Evolutionary conservation across 2,888 invertebrate species (phyloP), one percentile per base, ranked within the genome.

Genomic region (Anthophora plumipes): DNA sequence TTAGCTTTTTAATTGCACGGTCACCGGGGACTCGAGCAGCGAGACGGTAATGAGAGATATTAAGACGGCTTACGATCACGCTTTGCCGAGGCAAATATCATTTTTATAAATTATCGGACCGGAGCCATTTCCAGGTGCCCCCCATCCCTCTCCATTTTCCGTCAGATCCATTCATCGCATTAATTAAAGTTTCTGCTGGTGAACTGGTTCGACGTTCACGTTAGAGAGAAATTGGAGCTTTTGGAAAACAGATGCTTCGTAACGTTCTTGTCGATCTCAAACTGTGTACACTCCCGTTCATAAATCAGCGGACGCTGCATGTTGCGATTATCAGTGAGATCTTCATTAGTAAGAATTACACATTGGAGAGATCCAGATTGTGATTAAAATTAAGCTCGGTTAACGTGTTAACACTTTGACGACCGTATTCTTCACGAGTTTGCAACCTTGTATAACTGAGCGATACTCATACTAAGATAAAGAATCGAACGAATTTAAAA

Each of bases 1-100:
- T 92, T 92, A 91, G 91, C 91, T 92, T 92, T 92, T 92, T 91
- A 92, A 92, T 92, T 92, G 91, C 92, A 88, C 89, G 83, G 85
- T 90, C 90, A 89, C 89, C 76, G 63, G 89, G 85, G 91, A 89
- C 85, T 77, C 77, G 76, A 83, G 77, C 75, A 71, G 77, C 79
- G 85, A 87, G 85, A 86, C 89, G 85, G 88, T 91, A 92, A 92
- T 91, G 91, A 91, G 90, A 87, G 90, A 91, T 90, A 91, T 91
- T 91, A 91, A 91, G 88, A 88, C 88, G 85, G 86, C 89, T 91
- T 91, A 88, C 85, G 84, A 88, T 87, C 86, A 82, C 83, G 86
- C 76, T 85, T 81, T 75, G 82, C 89, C 88, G 86, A 82, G 82
- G 86, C 72, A 85, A 88, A 86, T 84, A 77, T 88, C 88, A 87